Evolutionary conservation across 2,113 vertebrate species (phyloP).

Genomic region (Gasterosteus aculeatus): DNA sequence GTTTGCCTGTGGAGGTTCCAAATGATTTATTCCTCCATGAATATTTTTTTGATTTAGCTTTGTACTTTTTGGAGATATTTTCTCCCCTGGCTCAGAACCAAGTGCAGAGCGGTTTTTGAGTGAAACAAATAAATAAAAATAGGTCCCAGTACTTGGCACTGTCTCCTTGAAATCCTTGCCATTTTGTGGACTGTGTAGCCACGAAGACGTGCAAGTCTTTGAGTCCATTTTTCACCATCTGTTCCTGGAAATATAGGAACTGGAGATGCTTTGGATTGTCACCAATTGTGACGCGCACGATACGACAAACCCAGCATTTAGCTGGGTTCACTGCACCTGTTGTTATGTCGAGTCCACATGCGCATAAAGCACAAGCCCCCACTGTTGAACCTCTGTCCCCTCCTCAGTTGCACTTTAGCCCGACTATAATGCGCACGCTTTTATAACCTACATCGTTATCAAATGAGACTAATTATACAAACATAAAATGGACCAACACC

Average conservation of each 20-base stretch:
- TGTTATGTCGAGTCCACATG: conserved; percentile 41
- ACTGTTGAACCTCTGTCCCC: conserved; percentile 25
- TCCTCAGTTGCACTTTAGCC: conserved; percentile 10
- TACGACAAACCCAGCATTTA: conserved; percentile 31
- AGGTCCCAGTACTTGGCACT: conserved; percentile 52
- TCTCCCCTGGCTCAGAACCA: conserved; percentile 53
- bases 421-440: neutral
- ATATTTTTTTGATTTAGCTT: conserved; percentile 57
- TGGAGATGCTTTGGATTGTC: conserved; percentile 45
- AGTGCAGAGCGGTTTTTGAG: conserved; percentile 46
- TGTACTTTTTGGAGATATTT: conserved; percentile 50
- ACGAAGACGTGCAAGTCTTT: conserved; percentile 59
- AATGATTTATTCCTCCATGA: conserved; percentile 57
- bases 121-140: conserved; percentile 63
- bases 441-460: conserved; percentile 13
- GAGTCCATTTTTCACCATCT: conserved; percentile 67
- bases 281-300: conserved; percentile 42
- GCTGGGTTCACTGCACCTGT: conserved; percentile 38
- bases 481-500: conserved; percentile 14
- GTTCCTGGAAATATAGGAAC: conserved; percentile 52
- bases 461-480: conserved; percentile 33
- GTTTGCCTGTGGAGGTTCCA: conserved; percentile 49
- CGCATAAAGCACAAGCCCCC: conserved; percentile 28
- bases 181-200: conserved; percentile 56
- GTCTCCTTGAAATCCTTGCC: conserved; percentile 51